These are phyloP conservation scores for Rhinichthys klamathensis DNA, from an alignment of 2,113 vertebrate genomes.

Conservation along the genomic window DNA sequence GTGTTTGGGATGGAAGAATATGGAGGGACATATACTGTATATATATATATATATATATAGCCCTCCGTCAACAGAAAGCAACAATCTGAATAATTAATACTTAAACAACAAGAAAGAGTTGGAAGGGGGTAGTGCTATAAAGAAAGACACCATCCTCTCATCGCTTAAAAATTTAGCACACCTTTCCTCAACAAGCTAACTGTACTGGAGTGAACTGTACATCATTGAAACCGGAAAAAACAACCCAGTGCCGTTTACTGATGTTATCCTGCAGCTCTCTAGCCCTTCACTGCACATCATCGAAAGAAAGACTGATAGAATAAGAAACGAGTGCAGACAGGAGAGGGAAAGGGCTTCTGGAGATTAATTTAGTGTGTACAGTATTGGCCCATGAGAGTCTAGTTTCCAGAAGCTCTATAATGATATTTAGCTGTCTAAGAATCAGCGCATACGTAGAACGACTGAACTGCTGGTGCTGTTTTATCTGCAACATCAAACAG, in stretches of 20 bases:
- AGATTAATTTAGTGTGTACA: constrained; percentile 22
- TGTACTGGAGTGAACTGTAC: background rate
- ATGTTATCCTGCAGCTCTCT: background rate
- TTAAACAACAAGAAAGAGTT: background rate
- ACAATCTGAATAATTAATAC: constrained; percentile 13
- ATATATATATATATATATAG: background rate
- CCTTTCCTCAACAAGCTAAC: background rate
- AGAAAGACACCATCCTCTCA: background rate
- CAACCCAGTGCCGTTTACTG: background rate
- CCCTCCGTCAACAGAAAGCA: background rate
- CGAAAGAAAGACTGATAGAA: background rate
- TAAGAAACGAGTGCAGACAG: background rate
- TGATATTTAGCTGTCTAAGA: constrained; percentile 48
- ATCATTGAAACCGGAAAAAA: background rate
- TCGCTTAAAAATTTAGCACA: background rate
- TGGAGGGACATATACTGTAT: background rate
- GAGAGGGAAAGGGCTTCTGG: background rate
- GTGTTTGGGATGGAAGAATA: background rate
- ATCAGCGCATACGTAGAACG: constrained; percentile 34
- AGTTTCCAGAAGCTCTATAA: constrained; percentile 42
- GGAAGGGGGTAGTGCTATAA: background rate
- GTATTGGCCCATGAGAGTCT: constrained; percentile 17
- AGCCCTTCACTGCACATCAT: background rate
- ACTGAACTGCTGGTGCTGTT: constrained; percentile 39
- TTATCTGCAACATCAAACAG: constrained; percentile 51